These are phyloP conservation scores for Neotoxoptera formosana DNA, from an alignment of 1,140 invertebrate species.

Conservation along the genomic window DNA sequence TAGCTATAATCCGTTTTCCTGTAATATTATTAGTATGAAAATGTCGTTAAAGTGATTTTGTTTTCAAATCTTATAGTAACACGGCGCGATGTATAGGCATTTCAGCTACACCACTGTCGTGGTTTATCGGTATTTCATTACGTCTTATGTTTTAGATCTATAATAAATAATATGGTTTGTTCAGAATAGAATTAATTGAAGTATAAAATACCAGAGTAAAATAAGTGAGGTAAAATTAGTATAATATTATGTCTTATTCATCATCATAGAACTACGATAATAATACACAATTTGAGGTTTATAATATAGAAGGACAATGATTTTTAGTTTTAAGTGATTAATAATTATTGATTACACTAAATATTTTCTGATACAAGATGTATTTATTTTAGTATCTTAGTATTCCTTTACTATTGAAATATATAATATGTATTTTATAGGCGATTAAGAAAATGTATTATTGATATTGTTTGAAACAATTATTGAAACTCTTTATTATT, in stretches of 20 bases:
- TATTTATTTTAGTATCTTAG: neutral
- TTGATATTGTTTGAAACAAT: too few species aligned
- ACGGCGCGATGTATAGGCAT: neutral
- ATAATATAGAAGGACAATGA: neutral
- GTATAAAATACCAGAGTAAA: neutral
- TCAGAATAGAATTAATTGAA: neutral
- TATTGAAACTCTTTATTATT: too few species aligned
- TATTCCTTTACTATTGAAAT: neutral
- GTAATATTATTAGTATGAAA: neutral
- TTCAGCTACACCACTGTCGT: neutral
- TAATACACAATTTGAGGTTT: neutral
- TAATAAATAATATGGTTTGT: neutral
- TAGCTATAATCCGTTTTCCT: neutral
- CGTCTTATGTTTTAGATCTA: neutral
- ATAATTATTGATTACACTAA: too few species aligned
- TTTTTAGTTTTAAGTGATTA: neutral
- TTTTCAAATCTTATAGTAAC: neutral
- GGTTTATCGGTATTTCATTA: neutral
- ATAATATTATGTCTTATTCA: neutral
- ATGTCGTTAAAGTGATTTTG: neutral
- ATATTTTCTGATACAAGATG: neutral
- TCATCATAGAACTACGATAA: neutral
- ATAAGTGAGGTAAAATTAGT: neutral
- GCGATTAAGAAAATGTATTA: too few species aligned
- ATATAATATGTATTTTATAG: neutral